Conservation (phyloP, 2,113 vertebrate species). For the Ictidomys tridecemlineatus region DNA sequence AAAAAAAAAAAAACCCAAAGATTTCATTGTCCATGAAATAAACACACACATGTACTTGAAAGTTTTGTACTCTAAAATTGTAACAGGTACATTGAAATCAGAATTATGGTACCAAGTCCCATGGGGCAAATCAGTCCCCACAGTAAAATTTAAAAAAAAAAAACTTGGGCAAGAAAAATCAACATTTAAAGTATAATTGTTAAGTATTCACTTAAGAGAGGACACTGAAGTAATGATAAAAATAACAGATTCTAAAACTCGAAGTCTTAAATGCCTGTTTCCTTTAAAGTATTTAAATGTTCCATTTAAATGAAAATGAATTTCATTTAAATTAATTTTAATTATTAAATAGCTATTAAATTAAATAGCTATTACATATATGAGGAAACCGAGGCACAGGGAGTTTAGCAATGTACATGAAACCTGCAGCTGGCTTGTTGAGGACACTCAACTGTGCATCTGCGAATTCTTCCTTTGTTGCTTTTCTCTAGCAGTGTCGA, state of each 20-base stretch:
- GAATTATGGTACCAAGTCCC: background rate
- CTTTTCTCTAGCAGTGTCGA: background rate
- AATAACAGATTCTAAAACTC: constrained; percentile 31
- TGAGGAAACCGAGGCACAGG: background rate
- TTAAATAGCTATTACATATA: no score
- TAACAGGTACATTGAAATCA: constrained; percentile 29
- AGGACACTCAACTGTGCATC: background rate
- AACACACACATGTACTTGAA: background rate
- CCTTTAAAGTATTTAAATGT: background rate
- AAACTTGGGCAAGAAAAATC: constrained; percentile 5
- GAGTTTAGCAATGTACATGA: background rate
- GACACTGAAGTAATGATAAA: background rate
- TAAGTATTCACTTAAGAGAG: background rate
- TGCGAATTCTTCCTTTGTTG: background rate
- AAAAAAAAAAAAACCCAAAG: background rate
- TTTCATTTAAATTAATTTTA: background rate
- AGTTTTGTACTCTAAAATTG: background rate
- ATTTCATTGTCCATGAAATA: background rate
- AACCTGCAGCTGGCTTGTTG: background rate
- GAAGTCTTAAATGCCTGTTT: background rate
- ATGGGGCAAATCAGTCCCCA: background rate
- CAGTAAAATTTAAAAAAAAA: constrained; percentile 29
- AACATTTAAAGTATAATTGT: background rate
- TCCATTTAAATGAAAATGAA: background rate
- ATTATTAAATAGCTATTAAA: background rate